Conservation (phyloP, 2,113 vertebrate species). For the Copsychus sechellarum region DNA sequence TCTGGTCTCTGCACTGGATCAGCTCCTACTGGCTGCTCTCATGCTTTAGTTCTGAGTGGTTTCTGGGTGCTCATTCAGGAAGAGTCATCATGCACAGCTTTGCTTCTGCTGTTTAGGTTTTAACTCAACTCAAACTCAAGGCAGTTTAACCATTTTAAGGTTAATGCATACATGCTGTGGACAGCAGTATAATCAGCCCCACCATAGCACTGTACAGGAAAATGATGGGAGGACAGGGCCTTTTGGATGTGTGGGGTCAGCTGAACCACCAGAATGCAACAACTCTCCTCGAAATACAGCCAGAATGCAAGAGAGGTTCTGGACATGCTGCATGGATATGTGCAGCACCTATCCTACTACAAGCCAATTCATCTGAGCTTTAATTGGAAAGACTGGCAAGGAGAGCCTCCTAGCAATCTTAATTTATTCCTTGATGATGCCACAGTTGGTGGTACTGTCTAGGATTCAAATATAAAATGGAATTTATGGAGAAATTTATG, state of each 20-base stretch:
- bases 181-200: neutral
- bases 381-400: conserved; percentile 4
- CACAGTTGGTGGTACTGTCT: conserved; percentile 48
- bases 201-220: neutral
- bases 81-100: neutral
- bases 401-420: neutral
- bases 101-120: neutral
- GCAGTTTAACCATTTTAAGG: neutral
- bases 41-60: neutral
- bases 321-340: neutral
- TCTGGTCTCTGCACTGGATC: neutral
- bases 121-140: neutral
- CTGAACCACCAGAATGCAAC: neutral
- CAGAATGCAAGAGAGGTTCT: neutral
- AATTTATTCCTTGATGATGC: conserved; percentile 54
- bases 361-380: neutral
- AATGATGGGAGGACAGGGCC: neutral
- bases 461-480: conserved; percentile 57
- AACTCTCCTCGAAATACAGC: neutral
- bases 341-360: neutral
- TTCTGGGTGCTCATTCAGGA: neutral
- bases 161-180: neutral
- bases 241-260: fast-evolving
- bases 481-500: conserved; percentile 65
- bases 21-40: neutral